Conservation (phyloP, 2,797 vertebrate species). For the Pangasius larnaudii region DNA sequence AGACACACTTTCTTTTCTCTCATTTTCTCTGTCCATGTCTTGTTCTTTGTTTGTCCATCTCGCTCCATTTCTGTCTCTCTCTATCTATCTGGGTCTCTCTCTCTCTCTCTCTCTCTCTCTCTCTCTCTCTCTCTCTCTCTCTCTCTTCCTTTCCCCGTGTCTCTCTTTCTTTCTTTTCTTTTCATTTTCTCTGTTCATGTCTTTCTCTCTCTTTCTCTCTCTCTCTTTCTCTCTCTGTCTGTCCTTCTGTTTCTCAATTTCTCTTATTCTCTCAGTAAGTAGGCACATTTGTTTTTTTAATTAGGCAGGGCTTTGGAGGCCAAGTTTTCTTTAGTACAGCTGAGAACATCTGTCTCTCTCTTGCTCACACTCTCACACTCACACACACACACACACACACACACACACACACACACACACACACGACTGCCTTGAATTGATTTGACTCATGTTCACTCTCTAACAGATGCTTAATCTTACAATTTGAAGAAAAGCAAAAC, state of each 20-base stretch:
- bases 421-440: background rate
- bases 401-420: slow-evolving; percentile 14
- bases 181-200: background rate
- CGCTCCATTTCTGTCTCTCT: background rate
- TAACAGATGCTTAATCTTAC: slow-evolving; percentile 10
- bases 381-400: slow-evolving; percentile 11
- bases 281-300: slow-evolving; percentile 49
- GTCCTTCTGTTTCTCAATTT: background rate
- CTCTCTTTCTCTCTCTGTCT: slow-evolving; percentile 5
- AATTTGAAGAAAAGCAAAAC: background rate
- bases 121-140: background rate
- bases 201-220: background rate
- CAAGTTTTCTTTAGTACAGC: slow-evolving; percentile 46
- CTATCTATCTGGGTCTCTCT: background rate
- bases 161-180: background rate
- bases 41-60: background rate
- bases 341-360: slow-evolving; percentile 50
- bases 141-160: background rate
- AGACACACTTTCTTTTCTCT: background rate
- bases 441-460: background rate
- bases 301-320: slow-evolving; percentile 41
- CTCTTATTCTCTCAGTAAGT: background rate
- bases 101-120: background rate
- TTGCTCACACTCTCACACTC: background rate
- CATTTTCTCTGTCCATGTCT: background rate